Base-by-base conservation (phyloP, 2,888 invertebrate genomes). In the Petrolisthes cinctipes region DNA sequence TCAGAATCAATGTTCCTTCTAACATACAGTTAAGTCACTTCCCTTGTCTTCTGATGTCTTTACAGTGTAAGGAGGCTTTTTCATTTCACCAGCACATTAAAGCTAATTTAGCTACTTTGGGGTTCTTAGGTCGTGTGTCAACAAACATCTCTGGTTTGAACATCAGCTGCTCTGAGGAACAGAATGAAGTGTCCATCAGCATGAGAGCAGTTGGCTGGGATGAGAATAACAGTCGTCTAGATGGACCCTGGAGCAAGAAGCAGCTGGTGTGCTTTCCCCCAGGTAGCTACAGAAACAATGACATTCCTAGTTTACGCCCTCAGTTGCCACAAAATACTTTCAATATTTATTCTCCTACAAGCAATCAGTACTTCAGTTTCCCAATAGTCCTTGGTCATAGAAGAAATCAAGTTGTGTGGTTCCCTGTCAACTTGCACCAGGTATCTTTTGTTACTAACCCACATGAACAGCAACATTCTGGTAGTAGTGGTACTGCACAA, bases 311-410 rank as follows among this genome's bases (percentile, higher is more conserved):
- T 23, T 66, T 56, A 11, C 11, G 17, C 17, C 61, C 61, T 6
- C 17, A 71, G 6, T 11, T n/a, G 14, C 17, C 20, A 71, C 71
- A 71, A 20, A n/a, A 71, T n/a, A n/a, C 6, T 71, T n/a, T n/a
- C 20, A 20, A 71, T n/a, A 6, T 71, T 71, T 6, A 6, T 71
- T 71, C n/a, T 86, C 61, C 79, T 66, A 6, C 68, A 66, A 86
- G 66, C 81, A 88, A 84, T 88, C 87, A 84, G 84, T 88, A 88
- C 82, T 81, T 81, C 54, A 76, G 66, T 71, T 51, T 80, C 11
- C 57, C 75, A 17, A 85, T 20, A 14, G 37, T 81, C 84, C 84
- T 5, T 37, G 56, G 17, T 4, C 20, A 14, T 56, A 71, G n/a
- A 71, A 11, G 71, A 71, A n/a, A 20, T 6, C 0, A 71, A 4